Percentiles rank a stretch among this genome's conserved stretches.
Evolutionary conservation across 2,797 vertebrate species (phyloP).

Genomic region (Poeciliopsis infans): DNA sequence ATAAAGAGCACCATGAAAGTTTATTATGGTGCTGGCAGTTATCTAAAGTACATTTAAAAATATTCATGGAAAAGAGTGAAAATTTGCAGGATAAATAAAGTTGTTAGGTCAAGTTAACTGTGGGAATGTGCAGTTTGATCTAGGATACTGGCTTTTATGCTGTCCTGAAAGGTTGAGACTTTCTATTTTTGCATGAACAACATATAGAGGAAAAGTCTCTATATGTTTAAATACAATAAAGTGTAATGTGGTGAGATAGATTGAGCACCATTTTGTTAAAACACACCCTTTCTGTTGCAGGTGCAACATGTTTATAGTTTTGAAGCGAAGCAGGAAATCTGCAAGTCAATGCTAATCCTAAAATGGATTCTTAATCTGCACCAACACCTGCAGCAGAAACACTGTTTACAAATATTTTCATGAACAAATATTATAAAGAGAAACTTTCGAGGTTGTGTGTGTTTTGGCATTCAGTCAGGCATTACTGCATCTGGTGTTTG

Average conservation of each 20-base stretch:
- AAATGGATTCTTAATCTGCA: not conserved
- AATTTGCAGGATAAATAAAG: not conserved
- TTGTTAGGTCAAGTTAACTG: slow-evolving; percentile 24
- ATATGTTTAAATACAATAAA: slow-evolving; percentile 45
- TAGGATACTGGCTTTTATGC: slow-evolving; percentile 26
- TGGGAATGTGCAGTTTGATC: slow-evolving; percentile 33
- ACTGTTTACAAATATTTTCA: slow-evolving; percentile 39
- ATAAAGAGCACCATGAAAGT: slow-evolving; percentile 48
- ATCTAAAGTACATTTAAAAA: slow-evolving; percentile 45
- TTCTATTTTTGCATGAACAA: slow-evolving; percentile 31
- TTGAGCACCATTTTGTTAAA: not conserved
- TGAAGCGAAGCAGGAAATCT: slow-evolving; percentile 20
- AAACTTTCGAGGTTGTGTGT: slow-evolving; percentile 13
- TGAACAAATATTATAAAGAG: slow-evolving; percentile 38
- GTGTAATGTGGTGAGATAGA: not conserved
- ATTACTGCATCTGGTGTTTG: slow-evolving; percentile 46
- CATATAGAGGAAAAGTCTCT: too few species aligned
- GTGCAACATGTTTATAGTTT: slow-evolving; percentile 24
- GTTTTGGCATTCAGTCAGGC: slow-evolving; percentile 3
- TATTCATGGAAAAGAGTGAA: not conserved
- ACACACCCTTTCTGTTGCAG: slow-evolving; percentile 6
- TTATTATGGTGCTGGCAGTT: slow-evolving; percentile 27
- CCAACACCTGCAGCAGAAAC: slow-evolving; percentile 37
- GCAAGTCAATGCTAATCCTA: not conserved
- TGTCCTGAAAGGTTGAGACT: slow-evolving; percentile 35